A percentile compares a stretch with the other conserved stretches of the same genome.
Conservation (phyloP, 1,140 invertebrate genomes). For the Polyergus mexicanus region DNA sequence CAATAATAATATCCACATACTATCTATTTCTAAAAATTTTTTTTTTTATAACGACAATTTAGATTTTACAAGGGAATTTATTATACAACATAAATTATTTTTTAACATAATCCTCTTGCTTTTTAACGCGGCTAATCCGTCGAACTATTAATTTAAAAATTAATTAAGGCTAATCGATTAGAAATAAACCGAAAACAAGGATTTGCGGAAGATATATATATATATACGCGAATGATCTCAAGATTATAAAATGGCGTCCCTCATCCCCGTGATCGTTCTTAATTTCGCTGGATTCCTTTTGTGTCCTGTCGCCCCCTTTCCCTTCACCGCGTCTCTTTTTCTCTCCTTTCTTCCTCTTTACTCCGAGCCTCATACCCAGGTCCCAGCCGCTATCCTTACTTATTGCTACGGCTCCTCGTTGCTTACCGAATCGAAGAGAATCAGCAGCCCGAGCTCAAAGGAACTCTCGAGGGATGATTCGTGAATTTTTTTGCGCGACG, state of each 20-base stretch:
- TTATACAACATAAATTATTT: too few species aligned
- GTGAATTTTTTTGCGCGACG: slow-evolving; percentile 69
- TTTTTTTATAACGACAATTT: too few species aligned
- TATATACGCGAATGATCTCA: slow-evolving; percentile 71
- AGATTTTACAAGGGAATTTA: too few species aligned
- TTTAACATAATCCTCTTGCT: too few species aligned
- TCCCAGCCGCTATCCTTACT: slow-evolving; percentile 53
- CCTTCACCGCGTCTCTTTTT: neutral
- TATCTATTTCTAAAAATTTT: too few species aligned
- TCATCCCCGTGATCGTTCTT: slow-evolving; percentile 72
- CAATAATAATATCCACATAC: neutral
- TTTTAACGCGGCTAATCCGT: too few species aligned
- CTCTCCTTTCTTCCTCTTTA: slow-evolving; percentile 11
- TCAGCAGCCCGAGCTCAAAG: slow-evolving; percentile 62
- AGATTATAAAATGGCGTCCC: slow-evolving; percentile 79
- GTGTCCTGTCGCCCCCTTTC: slow-evolving; percentile 52
- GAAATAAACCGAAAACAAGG: slow-evolving; percentile 16
- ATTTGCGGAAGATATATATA: slow-evolving; percentile 61
- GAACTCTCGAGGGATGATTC: slow-evolving; percentile 34
- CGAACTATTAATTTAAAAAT: too few species aligned
- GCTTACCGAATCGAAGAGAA: slow-evolving; percentile 66
- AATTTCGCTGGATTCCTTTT: slow-evolving; percentile 75
- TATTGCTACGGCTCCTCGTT: slow-evolving; percentile 54
- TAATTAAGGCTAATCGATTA: neutral
- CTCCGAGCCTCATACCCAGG: slow-evolving; percentile 23